Percentiles rank a stretch among this genome's conserved stretches.
phyloP scores from a whole-genome alignment of 2,888 invertebrate species.

The Hirtodrosophila duncani region DNA sequence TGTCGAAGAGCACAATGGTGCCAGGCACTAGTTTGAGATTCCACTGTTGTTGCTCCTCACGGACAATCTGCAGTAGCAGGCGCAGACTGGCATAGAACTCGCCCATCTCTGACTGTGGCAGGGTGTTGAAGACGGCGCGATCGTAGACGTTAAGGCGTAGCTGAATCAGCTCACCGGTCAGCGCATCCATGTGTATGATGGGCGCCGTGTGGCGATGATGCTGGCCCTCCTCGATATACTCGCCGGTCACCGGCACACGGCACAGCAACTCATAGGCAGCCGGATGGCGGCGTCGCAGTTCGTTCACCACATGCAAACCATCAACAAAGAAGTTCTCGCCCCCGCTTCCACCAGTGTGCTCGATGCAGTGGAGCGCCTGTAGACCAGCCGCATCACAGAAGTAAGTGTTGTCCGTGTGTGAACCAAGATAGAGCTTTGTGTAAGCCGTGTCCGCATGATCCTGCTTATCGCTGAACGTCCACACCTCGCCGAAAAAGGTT shows the following conservation, averaged over 20 bases:
- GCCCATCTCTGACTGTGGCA: constrained; percentile 80
- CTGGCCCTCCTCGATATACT: constrained; percentile 83
- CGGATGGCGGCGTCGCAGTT: constrained; percentile 80
- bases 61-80: constrained; percentile 80
- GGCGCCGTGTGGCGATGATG: constrained; percentile 81
- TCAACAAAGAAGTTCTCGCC: constrained; percentile 88
- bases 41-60: constrained; percentile 80
- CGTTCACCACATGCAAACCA: constrained; percentile 84
- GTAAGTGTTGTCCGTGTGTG: constrained; percentile 89
- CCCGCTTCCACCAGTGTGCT: constrained; percentile 81
- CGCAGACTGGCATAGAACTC: constrained; percentile 83
- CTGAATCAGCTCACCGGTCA: constrained; percentile 81
- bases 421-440: constrained; percentile 82
- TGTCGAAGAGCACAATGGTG: constrained; percentile 85
- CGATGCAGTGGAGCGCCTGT: constrained; percentile 82
- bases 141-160: constrained; percentile 88
- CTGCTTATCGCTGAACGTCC: constrained; percentile 81
- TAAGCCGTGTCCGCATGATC: constrained; percentile 87
- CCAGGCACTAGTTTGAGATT: constrained; percentile 84
- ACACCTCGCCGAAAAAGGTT: constrained; percentile 87
- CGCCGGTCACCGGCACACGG: constrained; percentile 81
- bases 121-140: constrained; percentile 82
- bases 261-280: constrained; percentile 82
- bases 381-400: constrained; percentile 86
- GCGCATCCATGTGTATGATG: constrained; percentile 81